Conservation (phyloP, 1,140 invertebrate genomes). For the Phymastichus coffea region DNA sequence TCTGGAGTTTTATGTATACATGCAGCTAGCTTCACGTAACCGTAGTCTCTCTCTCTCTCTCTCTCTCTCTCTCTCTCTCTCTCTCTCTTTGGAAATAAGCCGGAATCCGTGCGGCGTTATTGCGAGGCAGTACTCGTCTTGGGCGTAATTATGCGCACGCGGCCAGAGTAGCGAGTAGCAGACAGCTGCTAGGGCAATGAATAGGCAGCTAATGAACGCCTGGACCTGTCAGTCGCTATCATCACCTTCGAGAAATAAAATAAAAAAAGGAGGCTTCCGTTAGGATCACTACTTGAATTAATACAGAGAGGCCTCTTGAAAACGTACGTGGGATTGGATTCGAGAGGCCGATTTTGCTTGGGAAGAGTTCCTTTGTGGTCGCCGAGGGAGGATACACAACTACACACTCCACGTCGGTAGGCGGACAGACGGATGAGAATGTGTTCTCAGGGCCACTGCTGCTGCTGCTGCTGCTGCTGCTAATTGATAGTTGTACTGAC, state of each 20-base stretch:
- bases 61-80: too few relatives aligned
- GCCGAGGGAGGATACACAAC: neutral
- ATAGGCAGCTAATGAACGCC: constrained; percentile 28
- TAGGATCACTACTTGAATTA: constrained; percentile 27
- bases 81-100: too few relatives aligned
- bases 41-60: too few relatives aligned
- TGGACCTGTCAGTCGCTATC: neutral
- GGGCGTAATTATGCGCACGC: constrained; percentile 1
- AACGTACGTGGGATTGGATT: neutral
- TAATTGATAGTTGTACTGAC: too few relatives aligned
- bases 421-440: too few relatives aligned
- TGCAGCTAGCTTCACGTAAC: too few relatives aligned
- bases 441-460: too few relatives aligned
- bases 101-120: too few relatives aligned
- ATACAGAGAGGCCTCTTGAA: constrained; percentile 11
- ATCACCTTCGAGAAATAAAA: neutral
- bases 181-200: constrained; percentile 11
- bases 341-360: neutral
- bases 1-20: too few relatives aligned
- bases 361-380: too few relatives aligned
- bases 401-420: neutral
- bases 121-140: too few relatives aligned
- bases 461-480: too few relatives aligned
- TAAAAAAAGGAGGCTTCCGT: constrained; percentile 22
- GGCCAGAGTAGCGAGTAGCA: constrained; percentile 11